phyloP scores from a whole-genome alignment of 1,140 invertebrate species.

The Drosophila cardini region DNA sequence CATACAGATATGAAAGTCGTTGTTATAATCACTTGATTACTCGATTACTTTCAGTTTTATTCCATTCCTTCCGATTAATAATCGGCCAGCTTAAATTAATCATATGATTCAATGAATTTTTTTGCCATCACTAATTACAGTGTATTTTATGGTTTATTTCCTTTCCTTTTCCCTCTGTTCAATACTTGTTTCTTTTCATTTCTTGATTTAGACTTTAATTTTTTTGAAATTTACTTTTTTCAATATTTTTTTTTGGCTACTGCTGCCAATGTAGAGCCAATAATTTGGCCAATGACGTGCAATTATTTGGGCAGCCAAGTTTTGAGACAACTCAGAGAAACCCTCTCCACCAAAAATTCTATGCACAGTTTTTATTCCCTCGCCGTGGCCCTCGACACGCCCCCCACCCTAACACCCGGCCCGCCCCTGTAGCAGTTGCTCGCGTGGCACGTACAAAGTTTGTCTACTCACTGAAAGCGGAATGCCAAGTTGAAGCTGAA shows the following conservation, averaged over 20 bases:
- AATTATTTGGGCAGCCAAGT: slow-evolving; percentile 72
- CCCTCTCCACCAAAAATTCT: neutral
- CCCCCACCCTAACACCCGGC: no score
- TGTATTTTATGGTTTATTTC: no score
- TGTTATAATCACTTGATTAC: no score
- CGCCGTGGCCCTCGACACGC: no score
- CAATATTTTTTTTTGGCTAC: neutral
- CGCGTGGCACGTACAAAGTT: slow-evolving; percentile 78
- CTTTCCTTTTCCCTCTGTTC: neutral
- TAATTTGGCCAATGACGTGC: slow-evolving; percentile 79
- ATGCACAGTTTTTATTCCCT: no score
- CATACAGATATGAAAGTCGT: no score
- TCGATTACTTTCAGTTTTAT: no score
- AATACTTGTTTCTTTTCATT: neutral
- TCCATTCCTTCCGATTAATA: no score
- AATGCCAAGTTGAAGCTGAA: slow-evolving; percentile 46
- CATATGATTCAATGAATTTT: no score
- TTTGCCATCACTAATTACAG: no score
- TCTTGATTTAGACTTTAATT: slow-evolving; percentile 13
- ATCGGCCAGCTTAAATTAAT: no score
- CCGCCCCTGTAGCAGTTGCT: slow-evolving; percentile 10
- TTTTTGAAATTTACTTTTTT: neutral
- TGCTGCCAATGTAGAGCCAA: slow-evolving; percentile 41
- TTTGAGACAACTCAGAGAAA: slow-evolving; percentile 34
- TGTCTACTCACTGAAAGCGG: slow-evolving; percentile 65